Evolutionary conservation across 2,113 vertebrate genomes (phyloP).

Genomic region (Urocitellus parryii): DNA sequence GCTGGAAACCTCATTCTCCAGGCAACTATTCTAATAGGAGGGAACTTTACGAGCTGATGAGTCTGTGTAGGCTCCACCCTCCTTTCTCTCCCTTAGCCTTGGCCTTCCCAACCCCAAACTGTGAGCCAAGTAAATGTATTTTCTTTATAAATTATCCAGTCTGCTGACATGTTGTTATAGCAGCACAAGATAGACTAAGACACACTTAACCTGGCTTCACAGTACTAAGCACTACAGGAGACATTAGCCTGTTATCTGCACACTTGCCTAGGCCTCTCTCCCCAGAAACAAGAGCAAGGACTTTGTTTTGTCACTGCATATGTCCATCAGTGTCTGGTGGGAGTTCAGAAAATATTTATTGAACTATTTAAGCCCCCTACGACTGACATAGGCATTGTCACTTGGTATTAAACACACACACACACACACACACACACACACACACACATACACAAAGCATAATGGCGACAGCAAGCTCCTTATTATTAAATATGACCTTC

Average conservation of each 20-base stretch:
- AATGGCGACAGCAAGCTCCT: not conserved
- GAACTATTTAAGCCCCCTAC: not conserved
- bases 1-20: not conserved
- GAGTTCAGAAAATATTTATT: not conserved
- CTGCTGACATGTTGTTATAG: not conserved
- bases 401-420: not conserved
- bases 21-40: not conserved
- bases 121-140: not conserved
- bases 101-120: not conserved
- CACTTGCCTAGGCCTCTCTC: not conserved
- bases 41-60: no score
- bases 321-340: not conserved
- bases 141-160: not conserved
- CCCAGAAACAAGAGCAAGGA: no score
- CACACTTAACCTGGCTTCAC: no score
- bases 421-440: not conserved
- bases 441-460: not conserved
- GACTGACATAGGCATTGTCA: not conserved
- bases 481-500: not conserved
- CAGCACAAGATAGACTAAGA: not conserved
- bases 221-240: no score
- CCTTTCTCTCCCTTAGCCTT: not conserved
- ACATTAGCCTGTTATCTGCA: accelerated
- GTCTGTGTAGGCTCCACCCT: no score
- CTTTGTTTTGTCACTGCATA: accelerated